Conservation (phyloP, 2,113 vertebrate genomes). For the Eudyptes chrysolophus region DNA sequence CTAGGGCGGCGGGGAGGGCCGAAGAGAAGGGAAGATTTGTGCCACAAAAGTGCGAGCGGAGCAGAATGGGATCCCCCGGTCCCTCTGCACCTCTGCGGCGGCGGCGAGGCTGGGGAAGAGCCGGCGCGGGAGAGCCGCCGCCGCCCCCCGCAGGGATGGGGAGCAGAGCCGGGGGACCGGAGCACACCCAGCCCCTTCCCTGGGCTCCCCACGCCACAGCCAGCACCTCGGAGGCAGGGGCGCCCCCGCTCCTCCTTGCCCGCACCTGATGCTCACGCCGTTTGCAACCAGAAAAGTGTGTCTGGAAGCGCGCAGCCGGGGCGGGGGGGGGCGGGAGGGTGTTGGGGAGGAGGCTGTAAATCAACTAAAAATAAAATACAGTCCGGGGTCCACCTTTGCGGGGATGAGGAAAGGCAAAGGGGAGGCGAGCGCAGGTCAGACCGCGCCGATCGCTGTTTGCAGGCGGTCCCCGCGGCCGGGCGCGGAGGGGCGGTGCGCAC, state of each 20-base stretch:
- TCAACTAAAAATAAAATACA: background rate
- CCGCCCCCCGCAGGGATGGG: background rate
- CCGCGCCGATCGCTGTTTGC: fast-evolving
- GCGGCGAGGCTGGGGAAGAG: background rate
- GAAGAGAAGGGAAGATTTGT: background rate
- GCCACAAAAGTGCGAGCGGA: background rate
- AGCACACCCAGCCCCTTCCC: background rate
- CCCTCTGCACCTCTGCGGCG: background rate
- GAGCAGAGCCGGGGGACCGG: background rate
- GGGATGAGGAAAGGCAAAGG: background rate
- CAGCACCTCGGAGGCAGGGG: background rate
- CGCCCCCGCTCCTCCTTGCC: background rate
- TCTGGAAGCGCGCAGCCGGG: background rate
- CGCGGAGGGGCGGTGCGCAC: background rate
- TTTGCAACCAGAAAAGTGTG: background rate
- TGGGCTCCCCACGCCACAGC: background rate
- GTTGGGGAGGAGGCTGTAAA: background rate
- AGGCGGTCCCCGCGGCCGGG: background rate
- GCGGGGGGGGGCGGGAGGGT: no score
- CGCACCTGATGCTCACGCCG: background rate
- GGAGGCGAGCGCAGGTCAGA: background rate
- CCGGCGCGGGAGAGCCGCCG: fast-evolving
- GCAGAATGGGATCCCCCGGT: background rate
- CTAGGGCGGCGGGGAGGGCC: no score
- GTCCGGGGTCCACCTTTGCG: background rate